phyloP scores from a whole-genome alignment of 2,888 invertebrate genomes.

The Parnassius apollo region DNA sequence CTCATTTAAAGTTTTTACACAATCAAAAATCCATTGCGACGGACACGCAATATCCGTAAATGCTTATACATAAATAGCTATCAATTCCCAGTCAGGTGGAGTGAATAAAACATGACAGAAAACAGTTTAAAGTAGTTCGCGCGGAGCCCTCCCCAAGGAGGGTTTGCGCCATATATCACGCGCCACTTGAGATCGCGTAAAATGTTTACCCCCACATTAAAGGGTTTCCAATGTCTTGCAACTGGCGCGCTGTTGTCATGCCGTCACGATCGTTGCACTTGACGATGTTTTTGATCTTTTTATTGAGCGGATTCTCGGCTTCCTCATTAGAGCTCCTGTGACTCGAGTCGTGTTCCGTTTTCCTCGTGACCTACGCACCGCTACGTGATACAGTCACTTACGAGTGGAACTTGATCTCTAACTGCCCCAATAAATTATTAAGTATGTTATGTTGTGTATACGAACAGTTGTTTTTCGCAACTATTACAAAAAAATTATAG shows the following conservation, averaged over 20 bases:
- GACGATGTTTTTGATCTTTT: background rate
- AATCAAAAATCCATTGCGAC: background rate
- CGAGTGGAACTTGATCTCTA: background rate
- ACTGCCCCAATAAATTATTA: too few relatives aligned
- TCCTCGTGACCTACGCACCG: conserved; percentile 7
- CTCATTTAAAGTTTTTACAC: too few relatives aligned
- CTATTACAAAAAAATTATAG: too few relatives aligned
- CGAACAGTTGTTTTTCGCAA: too few relatives aligned
- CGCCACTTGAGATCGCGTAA: background rate
- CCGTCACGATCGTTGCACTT: background rate
- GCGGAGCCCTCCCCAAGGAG: background rate
- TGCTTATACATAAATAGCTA: conserved; percentile 32
- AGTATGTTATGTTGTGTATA: too few relatives aligned
- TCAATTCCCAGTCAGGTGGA: conserved; percentile 5
- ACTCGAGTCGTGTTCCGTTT: conserved; percentile 16
- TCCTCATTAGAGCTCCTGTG: conserved; percentile 11
- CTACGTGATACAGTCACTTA: background rate
- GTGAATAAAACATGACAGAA: conserved; percentile 11
- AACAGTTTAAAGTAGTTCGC: conserved; percentile 1
- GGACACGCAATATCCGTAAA: conserved; percentile 14
- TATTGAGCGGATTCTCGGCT: background rate
- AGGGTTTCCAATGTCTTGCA: background rate
- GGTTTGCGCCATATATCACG: background rate
- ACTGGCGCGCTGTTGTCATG: background rate
- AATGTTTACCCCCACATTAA: background rate